phyloP scores from a whole-genome alignment of 2,797 vertebrate species.

The Mycteria americana region DNA sequence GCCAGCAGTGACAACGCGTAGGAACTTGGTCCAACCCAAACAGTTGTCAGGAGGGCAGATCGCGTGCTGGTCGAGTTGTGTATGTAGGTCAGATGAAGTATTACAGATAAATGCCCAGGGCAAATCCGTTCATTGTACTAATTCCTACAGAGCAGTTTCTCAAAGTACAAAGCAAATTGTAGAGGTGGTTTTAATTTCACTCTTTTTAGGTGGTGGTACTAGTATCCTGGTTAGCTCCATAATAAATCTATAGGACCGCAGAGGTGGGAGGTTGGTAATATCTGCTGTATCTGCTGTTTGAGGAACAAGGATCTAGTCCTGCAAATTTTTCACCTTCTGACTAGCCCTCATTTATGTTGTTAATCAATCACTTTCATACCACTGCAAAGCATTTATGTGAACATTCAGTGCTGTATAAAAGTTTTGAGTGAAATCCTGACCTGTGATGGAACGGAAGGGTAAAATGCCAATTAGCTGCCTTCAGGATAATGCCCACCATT shows the following conservation, averaged over 20 bases:
- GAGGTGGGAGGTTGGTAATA: neutral
- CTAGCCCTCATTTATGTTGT: neutral
- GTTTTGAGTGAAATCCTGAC: neutral
- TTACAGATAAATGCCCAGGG: neutral
- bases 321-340: neutral
- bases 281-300: neutral
- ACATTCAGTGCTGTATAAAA: neutral
- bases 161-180: neutral
- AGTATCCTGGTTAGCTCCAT: neutral
- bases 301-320: neutral
- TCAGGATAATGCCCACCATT: neutral
- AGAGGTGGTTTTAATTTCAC: neutral
- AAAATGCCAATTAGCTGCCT: neutral
- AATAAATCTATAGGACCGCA: neutral
- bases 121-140: neutral
- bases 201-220: neutral
- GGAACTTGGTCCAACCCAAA: neutral
- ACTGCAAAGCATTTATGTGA: neutral
- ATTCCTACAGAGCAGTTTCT: neutral
- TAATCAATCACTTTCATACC: neutral
- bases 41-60: neutral
- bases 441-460: neutral
- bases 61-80: accelerated
- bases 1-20: neutral
- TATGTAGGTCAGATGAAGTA: constrained; percentile 11